These are phyloP conservation scores for Catostomus latipinnis DNA, from an alignment of 2,797 vertebrate genomes.

Conservation along the genomic window DNA sequence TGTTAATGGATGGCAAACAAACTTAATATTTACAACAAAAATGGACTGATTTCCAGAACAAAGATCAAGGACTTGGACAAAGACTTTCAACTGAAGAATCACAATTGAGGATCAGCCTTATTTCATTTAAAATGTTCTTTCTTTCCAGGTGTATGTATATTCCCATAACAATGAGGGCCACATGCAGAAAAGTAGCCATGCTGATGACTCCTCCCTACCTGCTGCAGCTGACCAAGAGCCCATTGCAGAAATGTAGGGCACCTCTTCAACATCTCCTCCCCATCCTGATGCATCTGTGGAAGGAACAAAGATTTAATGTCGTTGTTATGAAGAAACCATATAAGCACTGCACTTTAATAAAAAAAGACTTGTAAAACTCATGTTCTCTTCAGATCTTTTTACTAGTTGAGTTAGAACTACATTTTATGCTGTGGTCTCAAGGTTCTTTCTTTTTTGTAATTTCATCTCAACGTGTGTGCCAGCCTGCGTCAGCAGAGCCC, in stretches of 20 bases:
- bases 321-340: too few species aligned
- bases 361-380: too few species aligned
- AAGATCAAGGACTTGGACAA: neutral
- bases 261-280: neutral
- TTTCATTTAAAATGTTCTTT: neutral
- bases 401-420: neutral
- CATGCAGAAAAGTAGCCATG: conserved; percentile 68
- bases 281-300: neutral
- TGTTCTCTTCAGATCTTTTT: neutral
- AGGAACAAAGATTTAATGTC: too few species aligned
- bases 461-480: conserved; percentile 23
- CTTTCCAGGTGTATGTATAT: conserved; percentile 82
- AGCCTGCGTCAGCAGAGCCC: conserved; percentile 28
- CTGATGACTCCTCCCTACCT: conserved; percentile 29
- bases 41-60: neutral
- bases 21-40: neutral
- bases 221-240: neutral
- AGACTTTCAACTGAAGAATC: too few species aligned
- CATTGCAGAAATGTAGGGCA: neutral
- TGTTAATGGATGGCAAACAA: neutral
- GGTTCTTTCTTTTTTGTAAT: conserved; percentile 11
- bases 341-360: too few species aligned
- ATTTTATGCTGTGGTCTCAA: neutral
- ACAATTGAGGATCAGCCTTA: neutral
- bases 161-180: conserved; percentile 79